Conservation (phyloP, 2,797 vertebrate species). For the Rhincodon typus region DNA sequence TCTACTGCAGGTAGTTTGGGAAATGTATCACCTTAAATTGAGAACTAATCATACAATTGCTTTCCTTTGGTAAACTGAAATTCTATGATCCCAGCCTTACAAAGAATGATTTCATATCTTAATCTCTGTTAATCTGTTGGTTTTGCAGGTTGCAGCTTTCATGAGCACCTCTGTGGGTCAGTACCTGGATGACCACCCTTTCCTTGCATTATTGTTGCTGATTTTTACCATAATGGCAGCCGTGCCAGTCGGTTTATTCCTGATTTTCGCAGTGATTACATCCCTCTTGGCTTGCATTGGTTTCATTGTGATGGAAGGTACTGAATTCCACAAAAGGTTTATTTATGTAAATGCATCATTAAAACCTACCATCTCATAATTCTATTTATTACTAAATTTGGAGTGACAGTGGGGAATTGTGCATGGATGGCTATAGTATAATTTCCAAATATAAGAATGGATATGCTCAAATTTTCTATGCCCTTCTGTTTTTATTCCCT, state of each 20-base stretch:
- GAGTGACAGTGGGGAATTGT: not conserved
- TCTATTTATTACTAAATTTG: not conserved
- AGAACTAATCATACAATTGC: not conserved
- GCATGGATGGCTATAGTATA: not conserved
- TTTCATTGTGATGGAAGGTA: constrained; percentile 69
- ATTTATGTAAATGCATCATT: not conserved
- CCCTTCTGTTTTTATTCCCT: not conserved
- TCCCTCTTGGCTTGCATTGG: constrained; percentile 57
- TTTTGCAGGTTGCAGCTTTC: constrained; percentile 60
- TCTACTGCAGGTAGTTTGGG: no score
- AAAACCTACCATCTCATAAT: not conserved
- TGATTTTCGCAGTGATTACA: constrained; percentile 57
- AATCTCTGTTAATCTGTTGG: constrained; percentile 34
- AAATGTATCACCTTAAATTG: not conserved
- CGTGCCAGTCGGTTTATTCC: constrained; percentile 60
- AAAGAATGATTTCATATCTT: not conserved
- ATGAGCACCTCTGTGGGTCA: constrained; percentile 61
- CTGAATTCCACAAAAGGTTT: not conserved
- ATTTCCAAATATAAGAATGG: not conserved
- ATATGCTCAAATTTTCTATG: not conserved
- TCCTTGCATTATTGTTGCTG: constrained; percentile 59
- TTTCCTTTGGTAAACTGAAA: not conserved
- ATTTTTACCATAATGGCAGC: constrained; percentile 58
- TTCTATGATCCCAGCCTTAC: not conserved
- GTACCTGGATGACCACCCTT: constrained; percentile 65